Base-by-base conservation (phyloP, 2,888 invertebrate species). In the Lottia gigantea region DNA sequence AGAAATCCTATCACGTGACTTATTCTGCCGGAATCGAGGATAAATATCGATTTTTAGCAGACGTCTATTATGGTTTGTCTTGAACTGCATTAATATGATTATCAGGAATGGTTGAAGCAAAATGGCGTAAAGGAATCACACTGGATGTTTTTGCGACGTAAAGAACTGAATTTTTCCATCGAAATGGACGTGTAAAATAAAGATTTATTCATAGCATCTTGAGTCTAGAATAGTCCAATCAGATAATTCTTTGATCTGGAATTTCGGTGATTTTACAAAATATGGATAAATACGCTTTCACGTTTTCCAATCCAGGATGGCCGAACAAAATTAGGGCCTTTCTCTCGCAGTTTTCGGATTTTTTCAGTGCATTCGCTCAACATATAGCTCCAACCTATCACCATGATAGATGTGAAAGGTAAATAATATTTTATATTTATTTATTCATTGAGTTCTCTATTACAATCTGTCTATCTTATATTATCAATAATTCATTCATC, bases 331-430 rank as follows among this genome's bases (percentile, higher is more conserved):
- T 87, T 64, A 77, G 88, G 23, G 78, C 85, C 2, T 84, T 86
- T 66, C 64, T 83, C 40, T 80, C 82, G 0, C 85, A 85, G 74
- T 96, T 96, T 88, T 95, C 95, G 86, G 97, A 97, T 90, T 90
- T 97, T 76, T 97, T 97, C 89, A 96, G 97, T 88, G 96, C 97
- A 90, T 97, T 97, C 88, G 95, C 96, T 88, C 94, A 95, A 89
- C 96, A 96, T 88, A 96, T 97, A 74, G 95, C 97, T 45, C 97
- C 97, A 47, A 95, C 97, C 76, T 97, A 97, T 90, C 95, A 97
- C 87, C 97, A 98, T 91, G 97, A 98, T 89, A 92, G 97, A 73
- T 97, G 97, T 89, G 97, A 97, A 91, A 93, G 95, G 95, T 95
- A 90, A 83, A 83, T 74, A 31, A 23, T 15, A 15, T 63, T 19